Evolutionary conservation across 2,888 invertebrate genomes (phyloP).

Genomic region (Chloroclysta siterata): DNA sequence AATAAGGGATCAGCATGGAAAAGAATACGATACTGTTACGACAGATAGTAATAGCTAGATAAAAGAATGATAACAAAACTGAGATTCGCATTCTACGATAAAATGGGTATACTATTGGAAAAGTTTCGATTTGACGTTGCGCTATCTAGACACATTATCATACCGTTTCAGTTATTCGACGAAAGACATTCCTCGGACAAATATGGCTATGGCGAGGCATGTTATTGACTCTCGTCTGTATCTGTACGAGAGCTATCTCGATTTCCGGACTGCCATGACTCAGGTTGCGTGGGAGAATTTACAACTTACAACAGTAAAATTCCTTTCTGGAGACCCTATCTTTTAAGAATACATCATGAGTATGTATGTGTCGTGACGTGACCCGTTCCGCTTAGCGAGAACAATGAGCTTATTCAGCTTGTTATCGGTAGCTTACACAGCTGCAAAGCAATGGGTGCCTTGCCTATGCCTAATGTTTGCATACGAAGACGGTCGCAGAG

Average conservation of each 20-base stretch:
- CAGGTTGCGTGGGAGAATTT: constrained; percentile 57
- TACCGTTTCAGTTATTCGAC: constrained; percentile 35
- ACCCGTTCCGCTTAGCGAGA: constrained; percentile 49
- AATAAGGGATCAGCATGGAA: constrained; percentile 18
- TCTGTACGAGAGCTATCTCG: constrained; percentile 46
- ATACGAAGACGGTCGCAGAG: constrained; percentile 44
- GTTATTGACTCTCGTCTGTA: constrained; percentile 40
- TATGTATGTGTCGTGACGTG: constrained; percentile 39
- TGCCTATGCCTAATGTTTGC: constrained; percentile 16
- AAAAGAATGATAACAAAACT: background rate
- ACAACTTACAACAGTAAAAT: constrained; percentile 52
- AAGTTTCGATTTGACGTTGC: constrained; percentile 23
- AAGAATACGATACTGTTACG: constrained; percentile 7
- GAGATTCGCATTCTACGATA: constrained; percentile 9
- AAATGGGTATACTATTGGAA: constrained; percentile 18
- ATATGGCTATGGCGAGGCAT: constrained; percentile 37
- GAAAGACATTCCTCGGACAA: constrained; percentile 36
- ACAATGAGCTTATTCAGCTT: constrained; percentile 67
- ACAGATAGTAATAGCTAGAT: background rate
- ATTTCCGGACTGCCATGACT: constrained; percentile 55
- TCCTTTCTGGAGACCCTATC: constrained; percentile 42
- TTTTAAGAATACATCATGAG: constrained; percentile 32
- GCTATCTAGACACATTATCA: constrained; percentile 26
- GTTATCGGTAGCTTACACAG: constrained; percentile 73
- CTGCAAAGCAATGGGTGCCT: constrained; percentile 54